phyloP scores from a whole-genome alignment of 2,113 vertebrate genomes.

The Oxygymnocypris stewartii region DNA sequence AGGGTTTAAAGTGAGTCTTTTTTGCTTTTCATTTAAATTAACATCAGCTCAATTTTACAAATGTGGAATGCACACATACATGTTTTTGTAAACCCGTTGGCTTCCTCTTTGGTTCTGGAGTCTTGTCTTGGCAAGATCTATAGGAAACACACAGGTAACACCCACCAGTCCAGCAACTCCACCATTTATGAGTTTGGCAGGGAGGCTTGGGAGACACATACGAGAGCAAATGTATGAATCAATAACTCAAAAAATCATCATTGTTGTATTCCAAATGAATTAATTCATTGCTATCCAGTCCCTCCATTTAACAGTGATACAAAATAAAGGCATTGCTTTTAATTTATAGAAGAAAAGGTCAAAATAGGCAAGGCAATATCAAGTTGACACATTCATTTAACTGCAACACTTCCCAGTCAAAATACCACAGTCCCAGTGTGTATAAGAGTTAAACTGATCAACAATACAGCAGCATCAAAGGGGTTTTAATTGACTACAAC shows the following conservation, averaged over 20 bases:
- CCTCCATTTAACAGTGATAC: not conserved
- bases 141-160: conserved; percentile 84
- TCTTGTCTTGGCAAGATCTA: conserved; percentile 83
- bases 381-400: not conserved
- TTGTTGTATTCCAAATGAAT: not conserved
- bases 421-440: not conserved
- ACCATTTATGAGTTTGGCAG: conserved; percentile 84
- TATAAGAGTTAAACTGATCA: not conserved
- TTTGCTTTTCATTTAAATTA: not conserved
- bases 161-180: conserved; percentile 83
- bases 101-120: conserved; percentile 82
- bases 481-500: not conserved
- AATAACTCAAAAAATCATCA: not conserved
- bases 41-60: not conserved
- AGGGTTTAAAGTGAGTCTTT: not conserved
- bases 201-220: conserved; percentile 70
- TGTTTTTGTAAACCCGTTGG: conserved; percentile 79
- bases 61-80: conserved; percentile 65
- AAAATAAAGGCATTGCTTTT: not conserved
- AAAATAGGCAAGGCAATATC: not conserved
- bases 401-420: not conserved
- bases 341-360: not conserved
- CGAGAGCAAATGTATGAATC: not conserved
- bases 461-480: not conserved
- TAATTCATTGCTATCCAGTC: not conserved